phyloP scores from a whole-genome alignment of 1,140 invertebrate species.

The Drosophila subobscura region DNA sequence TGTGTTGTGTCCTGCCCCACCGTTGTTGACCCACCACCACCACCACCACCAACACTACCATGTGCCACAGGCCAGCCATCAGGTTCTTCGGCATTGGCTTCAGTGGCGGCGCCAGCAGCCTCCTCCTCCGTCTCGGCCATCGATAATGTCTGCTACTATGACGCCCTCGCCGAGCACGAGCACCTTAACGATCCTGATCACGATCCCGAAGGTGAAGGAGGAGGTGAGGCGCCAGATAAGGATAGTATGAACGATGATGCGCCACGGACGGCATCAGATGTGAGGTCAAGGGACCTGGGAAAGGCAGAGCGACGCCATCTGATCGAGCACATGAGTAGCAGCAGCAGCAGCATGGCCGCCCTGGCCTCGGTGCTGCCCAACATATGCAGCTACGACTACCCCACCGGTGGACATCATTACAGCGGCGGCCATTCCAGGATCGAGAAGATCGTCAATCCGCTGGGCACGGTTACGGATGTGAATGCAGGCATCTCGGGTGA shows the following conservation, averaged over 20 bases:
- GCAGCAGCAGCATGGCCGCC: conserved; percentile 17
- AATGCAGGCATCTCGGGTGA: conserved; percentile 83
- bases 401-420: too few relatives aligned
- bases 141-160: conserved; percentile 78
- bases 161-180: conserved; percentile 74
- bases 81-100: conserved; percentile 8
- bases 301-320: too few relatives aligned
- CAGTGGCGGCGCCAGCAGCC: conserved; percentile 1
- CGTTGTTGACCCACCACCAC: conserved; percentile 34
- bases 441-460: conserved; percentile 88
- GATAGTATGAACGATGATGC: conserved; percentile 20
- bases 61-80: too few relatives aligned
- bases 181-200: conserved; percentile 27
- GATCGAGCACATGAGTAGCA: conserved; percentile 1
- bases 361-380: conserved; percentile 71
- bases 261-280: background rate
- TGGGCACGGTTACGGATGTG: conserved; percentile 87
- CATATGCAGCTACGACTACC: conserved; percentile 65
- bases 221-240: conserved; percentile 13
- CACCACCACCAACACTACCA: background rate
- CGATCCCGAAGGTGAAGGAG: conserved; percentile 21
- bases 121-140: conserved; percentile 24
- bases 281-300: background rate
- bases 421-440: conserved; percentile 30
- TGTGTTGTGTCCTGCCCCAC: conserved; percentile 51